Conservation (phyloP, 2,113 vertebrate species). For the Mungos mungo region DNA sequence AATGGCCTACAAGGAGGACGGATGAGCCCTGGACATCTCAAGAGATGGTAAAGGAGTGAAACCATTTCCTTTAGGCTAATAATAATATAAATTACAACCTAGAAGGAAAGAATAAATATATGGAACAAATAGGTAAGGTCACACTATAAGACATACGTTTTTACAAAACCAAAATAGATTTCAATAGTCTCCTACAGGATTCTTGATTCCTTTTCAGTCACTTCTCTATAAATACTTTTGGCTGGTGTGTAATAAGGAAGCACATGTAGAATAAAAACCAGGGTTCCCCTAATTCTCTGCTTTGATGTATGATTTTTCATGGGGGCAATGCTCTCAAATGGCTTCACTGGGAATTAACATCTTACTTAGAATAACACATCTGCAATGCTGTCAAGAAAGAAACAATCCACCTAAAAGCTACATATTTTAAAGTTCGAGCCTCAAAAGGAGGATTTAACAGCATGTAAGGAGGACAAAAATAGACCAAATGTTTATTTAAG, state of each 20-base stretch:
- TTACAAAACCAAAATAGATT: neutral
- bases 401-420: neutral
- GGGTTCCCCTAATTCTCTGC: neutral
- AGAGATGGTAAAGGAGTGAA: neutral
- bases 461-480: neutral
- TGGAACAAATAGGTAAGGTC: neutral
- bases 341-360: neutral
- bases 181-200: neutral
- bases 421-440: neutral
- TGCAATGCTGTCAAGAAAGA: neutral
- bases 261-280: neutral
- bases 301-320: neutral
- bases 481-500: neutral
- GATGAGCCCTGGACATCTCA: neutral
- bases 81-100: neutral
- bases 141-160: neutral
- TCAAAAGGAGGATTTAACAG: conserved; percentile 18
- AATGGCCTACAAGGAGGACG: neutral
- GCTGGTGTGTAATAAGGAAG: neutral
- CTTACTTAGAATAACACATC: neutral
- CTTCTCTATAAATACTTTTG: neutral
- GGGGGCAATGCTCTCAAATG: neutral
- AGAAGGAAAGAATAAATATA: neutral
- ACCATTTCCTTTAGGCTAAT: neutral
- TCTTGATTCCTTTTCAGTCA: neutral